Conservation (phyloP, 2,113 vertebrate species). For the Cyprinodon brontotheroides region DNA sequence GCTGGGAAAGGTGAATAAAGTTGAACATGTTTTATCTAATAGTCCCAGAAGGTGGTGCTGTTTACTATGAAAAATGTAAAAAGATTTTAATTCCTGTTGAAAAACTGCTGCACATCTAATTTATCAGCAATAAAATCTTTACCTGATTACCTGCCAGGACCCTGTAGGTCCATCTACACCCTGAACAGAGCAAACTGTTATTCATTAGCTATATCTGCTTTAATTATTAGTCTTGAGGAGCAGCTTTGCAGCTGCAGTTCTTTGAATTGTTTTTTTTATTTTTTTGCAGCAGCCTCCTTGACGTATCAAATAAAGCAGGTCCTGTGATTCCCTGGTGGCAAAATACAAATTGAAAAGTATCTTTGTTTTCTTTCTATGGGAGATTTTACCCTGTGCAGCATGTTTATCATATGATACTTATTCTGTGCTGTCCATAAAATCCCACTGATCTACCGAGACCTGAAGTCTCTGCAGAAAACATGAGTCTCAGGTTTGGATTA, state of each 20-base stretch:
- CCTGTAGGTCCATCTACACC: too few relatives aligned
- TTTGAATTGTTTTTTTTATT: too few relatives aligned
- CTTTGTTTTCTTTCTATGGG: background rate
- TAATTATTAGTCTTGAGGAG: too few relatives aligned
- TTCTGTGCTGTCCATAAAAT: too few relatives aligned
- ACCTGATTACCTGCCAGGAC: too few relatives aligned
- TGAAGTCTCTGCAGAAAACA: too few relatives aligned
- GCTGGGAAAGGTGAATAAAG: conserved; percentile 17
- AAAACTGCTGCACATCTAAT: background rate
- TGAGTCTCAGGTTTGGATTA: too few relatives aligned
- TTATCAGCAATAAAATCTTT: background rate
- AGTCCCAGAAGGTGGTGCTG: conserved; percentile 59
- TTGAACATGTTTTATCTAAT: background rate
- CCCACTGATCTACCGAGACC: too few relatives aligned
- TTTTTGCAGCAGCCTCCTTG: background rate
- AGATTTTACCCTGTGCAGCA: background rate
- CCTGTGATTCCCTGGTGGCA: background rate
- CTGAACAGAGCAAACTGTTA: too few relatives aligned
- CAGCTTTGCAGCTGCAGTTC: too few relatives aligned
- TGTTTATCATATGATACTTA: background rate
- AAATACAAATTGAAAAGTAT: background rate
- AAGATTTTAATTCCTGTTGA: background rate
- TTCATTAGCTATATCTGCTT: too few relatives aligned
- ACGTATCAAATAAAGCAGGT: background rate
- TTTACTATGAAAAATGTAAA: conserved; percentile 11